Percentiles rank a stretch among this genome's conserved stretches.
These are phyloP conservation scores for Melanotaenia boesemani DNA, from an alignment of 2,797 vertebrate species.

Conservation along the genomic window DNA sequence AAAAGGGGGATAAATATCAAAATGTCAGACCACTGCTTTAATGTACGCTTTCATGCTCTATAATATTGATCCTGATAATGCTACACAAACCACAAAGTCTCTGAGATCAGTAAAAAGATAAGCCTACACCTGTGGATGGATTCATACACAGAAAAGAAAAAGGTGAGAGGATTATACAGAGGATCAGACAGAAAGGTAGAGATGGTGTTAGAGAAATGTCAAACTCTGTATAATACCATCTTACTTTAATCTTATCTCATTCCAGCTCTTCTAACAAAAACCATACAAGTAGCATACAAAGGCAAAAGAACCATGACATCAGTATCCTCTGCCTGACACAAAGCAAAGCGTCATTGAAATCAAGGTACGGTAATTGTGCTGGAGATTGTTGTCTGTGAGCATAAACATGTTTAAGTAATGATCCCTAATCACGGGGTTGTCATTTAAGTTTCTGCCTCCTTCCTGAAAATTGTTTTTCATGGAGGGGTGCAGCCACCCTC, in stretches of 20 bases:
- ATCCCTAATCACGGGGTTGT: conserved; percentile 44
- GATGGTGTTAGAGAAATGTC: conserved; percentile 17
- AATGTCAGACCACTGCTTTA: conserved; percentile 14
- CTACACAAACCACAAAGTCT: conserved; percentile 16
- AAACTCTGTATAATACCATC: conserved; percentile 3
- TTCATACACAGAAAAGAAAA: conserved; percentile 8
- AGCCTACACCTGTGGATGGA: conserved; percentile 6
- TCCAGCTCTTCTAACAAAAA: conserved; percentile 5
- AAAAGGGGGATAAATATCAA: not conserved
- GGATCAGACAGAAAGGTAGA: conserved; percentile 23
- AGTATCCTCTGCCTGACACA: conserved; percentile 3
- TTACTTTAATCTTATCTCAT: conserved; percentile 25
- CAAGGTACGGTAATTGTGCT: conserved; percentile 27
- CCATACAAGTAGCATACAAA: not conserved
- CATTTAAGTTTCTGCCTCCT: conserved; percentile 32
- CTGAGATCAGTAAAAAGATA: conserved; percentile 8
- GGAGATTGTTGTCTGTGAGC: conserved; percentile 16
- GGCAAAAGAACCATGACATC: not conserved
- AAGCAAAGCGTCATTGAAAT: conserved; percentile 44
- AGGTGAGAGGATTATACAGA: conserved; percentile 15
- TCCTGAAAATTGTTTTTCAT: conserved; percentile 22
- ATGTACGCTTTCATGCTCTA: not conserved
- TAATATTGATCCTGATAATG: conserved; percentile 11
- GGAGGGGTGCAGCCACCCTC: conserved; percentile 29
- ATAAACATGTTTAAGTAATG: conserved; percentile 33